Evolutionary conservation across 2,888 invertebrate genomes (phyloP).

Genomic region (Sepiola atlantica): DNA sequence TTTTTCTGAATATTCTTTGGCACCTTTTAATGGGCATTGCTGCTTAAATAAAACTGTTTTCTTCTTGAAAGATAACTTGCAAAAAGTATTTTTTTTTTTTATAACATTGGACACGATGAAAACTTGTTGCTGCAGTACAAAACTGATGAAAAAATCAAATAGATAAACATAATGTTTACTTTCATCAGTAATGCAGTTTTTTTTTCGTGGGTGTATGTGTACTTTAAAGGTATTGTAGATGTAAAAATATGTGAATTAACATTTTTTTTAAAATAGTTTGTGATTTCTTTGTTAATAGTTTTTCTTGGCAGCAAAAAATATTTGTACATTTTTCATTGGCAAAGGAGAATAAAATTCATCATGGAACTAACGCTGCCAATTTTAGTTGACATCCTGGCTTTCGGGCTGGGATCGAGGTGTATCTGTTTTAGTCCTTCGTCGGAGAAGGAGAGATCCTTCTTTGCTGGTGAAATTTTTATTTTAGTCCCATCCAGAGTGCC

Average conservation of each 20-base stretch:
- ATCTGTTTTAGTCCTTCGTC: too few relatives aligned
- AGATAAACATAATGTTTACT: too few relatives aligned
- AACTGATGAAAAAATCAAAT: too few relatives aligned
- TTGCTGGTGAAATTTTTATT: too few relatives aligned
- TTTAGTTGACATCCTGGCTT: neutral
- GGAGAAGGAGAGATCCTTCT: too few relatives aligned
- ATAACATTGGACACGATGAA: neutral
- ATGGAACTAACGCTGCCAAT: neutral
- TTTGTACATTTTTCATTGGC: neutral
- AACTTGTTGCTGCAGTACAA: neutral
- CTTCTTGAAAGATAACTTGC: neutral
- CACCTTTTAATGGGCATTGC: neutral
- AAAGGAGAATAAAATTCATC: neutral
- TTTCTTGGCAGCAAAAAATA: neutral
- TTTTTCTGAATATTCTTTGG: neutral
- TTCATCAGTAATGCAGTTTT: too few relatives aligned
- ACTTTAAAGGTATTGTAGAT: neutral
- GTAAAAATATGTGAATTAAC: neutral
- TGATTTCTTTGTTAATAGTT: neutral
- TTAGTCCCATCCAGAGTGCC: too few relatives aligned
- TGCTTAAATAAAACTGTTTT: neutral
- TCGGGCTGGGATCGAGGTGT: too few relatives aligned
- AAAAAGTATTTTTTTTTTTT: neutral
- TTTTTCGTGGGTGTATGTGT: too few relatives aligned
- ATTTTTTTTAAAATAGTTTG: neutral